Conservation (phyloP, 1,140 invertebrate genomes). For the Eciton burchellii region DNA sequence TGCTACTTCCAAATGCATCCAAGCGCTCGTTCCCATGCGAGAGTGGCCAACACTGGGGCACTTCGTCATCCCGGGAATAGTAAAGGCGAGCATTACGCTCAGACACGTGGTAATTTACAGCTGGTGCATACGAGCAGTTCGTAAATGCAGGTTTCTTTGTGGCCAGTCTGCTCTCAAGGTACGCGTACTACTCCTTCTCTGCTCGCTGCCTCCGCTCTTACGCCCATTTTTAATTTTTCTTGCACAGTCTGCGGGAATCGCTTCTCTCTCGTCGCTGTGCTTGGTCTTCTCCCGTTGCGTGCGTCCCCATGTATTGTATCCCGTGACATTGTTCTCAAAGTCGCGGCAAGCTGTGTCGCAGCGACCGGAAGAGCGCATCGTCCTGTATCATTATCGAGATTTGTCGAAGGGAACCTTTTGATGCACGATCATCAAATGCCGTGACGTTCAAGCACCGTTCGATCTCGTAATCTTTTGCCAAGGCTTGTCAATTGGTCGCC, state of each 20-base stretch:
- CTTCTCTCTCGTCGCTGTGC: slow-evolving; percentile 20
- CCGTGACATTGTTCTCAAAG: no score
- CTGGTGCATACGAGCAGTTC: slow-evolving; percentile 67
- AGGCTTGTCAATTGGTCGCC: not conserved
- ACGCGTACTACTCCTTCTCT: slow-evolving; percentile 64
- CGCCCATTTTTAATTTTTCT: slow-evolving; percentile 61
- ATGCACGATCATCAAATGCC: no score
- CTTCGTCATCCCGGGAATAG: slow-evolving; percentile 64
- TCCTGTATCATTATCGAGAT: no score
- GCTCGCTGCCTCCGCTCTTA: slow-evolving; percentile 50
- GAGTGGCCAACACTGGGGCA: slow-evolving; percentile 7
- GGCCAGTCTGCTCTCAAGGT: slow-evolving; percentile 28
- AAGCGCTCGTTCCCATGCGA: not conserved
- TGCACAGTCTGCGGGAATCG: slow-evolving; percentile 30
- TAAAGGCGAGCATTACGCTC: slow-evolving; percentile 72
- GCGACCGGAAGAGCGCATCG: no score
- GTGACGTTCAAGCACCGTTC: no score
- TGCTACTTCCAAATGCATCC: slow-evolving; percentile 10
- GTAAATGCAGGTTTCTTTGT: slow-evolving; percentile 76
- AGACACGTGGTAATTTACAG: slow-evolving; percentile 79
- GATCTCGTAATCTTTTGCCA: not conserved
- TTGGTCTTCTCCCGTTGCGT: slow-evolving; percentile 10
- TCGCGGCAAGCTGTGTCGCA: no score
- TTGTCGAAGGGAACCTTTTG: no score
- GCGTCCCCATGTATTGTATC: not conserved